Evolutionary conservation across 2,113 vertebrate species (phyloP).

Genomic region (Corvus hawaiiensis): DNA sequence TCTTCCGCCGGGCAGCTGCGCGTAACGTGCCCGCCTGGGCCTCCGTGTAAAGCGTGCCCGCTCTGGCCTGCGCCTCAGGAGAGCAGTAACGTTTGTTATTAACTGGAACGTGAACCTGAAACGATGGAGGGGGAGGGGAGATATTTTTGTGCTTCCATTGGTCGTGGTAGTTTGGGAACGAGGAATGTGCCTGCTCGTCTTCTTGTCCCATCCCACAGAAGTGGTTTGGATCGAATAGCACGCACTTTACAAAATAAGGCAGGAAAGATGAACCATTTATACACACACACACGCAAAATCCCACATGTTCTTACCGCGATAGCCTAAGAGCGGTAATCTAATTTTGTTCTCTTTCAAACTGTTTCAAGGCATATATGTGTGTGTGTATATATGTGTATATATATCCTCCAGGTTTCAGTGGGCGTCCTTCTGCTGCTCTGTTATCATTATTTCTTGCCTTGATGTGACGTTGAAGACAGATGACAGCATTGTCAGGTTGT

Average conservation of each 20-base stretch:
- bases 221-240: not conserved
- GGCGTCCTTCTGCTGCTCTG: constrained; percentile 67
- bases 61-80: not conserved
- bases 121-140: not conserved
- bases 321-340: constrained; percentile 12
- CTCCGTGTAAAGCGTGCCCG: not conserved
- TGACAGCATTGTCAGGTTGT: constrained; percentile 71
- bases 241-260: not conserved
- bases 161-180: not conserved
- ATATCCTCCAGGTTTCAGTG: constrained; percentile 62
- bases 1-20: not conserved
- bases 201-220: not conserved
- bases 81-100: not conserved
- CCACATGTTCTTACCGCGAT: not conserved
- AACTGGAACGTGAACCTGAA: not conserved
- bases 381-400: not conserved
- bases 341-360: constrained; percentile 48
- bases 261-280: not conserved
- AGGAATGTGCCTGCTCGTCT: not conserved
- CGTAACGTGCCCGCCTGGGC: not conserved
- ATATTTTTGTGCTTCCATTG: not conserved
- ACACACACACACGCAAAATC: not conserved
- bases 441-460: constrained; percentile 69
- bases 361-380: constrained; percentile 20
- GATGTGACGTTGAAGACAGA: constrained; percentile 71